Base-by-base conservation (phyloP, 1,140 invertebrate genomes). In the Lepidotrigona ventralis region DNA sequence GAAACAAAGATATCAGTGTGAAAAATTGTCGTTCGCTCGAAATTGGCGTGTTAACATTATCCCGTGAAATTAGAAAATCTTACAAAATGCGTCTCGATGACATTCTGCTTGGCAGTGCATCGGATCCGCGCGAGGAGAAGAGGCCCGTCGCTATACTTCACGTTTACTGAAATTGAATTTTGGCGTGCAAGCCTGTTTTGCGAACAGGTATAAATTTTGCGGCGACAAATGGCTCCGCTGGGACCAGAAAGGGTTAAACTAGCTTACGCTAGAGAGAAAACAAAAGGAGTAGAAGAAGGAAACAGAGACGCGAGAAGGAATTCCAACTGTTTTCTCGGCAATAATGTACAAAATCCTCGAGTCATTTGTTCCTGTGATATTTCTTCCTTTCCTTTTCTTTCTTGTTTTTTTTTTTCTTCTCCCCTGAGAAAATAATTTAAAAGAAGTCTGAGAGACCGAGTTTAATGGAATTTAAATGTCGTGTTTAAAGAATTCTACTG, bases 131-230 rank as follows among this genome's bases (percentile, higher is more conserved):
- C 8, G 29, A 29, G 19, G 29, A 33, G 19, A n/a, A 53, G 60
- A 29, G 79, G 64, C 64, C 54, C 56, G n/a, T 53, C 21, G 69
- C 54, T 60, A 60, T 73, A 63, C 23, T 60, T 80, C 79, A 17
- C 15, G 79, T 72, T 72, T 53, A 33, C 69, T 63, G 79, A 54
- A 80, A 80, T 80, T 71, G 79, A 80, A 80, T 80, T 80, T 73
- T 73, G 39, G 78, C 78, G 78, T 72, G 69, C 39, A n/a, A 33
- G 69, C 63, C 63, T 80, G 54, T 63, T 80, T 53, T 21, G 39
- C 79, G 68, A 73, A 63, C 46, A 73, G 56, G 79, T 80, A 80
- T 80, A 73, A 80, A 80, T 80, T 80, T 72, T 58, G 4, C 26
- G 23, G 69, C 69, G 79, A 80, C 79, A 80, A 80, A 80, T 80